A percentile compares a stretch with the other conserved stretches of the same genome.
Conservation (phyloP, 2,888 invertebrate species). For the Drosophila mimetica region DNA sequence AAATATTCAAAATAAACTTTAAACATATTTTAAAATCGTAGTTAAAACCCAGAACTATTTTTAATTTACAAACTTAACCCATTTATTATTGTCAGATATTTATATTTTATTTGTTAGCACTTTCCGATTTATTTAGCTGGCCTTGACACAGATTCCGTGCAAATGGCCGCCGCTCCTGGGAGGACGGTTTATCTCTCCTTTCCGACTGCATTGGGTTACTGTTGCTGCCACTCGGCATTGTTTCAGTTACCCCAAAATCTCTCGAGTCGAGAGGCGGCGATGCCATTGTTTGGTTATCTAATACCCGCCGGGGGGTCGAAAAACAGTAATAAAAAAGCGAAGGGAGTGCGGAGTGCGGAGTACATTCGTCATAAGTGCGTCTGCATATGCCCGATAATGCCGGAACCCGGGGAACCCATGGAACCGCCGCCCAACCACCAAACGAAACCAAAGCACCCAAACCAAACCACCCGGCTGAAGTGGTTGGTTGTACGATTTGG, state of each 20-base stretch:
- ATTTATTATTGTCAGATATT: too few relatives aligned
- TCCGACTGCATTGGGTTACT: background rate
- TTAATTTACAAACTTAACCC: too few relatives aligned
- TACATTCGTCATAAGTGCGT: conserved; percentile 71
- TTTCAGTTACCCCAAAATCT: conserved; percentile 41
- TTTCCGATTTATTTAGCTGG: background rate
- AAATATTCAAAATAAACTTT: too few relatives aligned
- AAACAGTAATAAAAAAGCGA: conserved; percentile 20
- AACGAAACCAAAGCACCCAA: background rate
- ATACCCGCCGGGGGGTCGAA: conserved; percentile 51
- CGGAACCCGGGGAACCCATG: conserved; percentile 1
- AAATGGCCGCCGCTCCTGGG: conserved; percentile 27
- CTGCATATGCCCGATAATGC: conserved; percentile 71
- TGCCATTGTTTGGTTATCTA: conserved; percentile 72
- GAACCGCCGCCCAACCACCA: conserved; percentile 14
- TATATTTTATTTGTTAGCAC: background rate
- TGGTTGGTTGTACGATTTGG: conserved; percentile 72
- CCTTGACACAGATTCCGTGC: conserved; percentile 36
- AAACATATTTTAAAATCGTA: too few relatives aligned
- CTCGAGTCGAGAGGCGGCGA: conserved; percentile 26
- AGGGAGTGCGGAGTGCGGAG: conserved; percentile 34
- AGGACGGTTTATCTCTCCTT: background rate
- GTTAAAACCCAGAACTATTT: too few relatives aligned
- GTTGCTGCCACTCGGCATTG: conserved; percentile 6
- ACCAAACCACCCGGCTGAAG: conserved; percentile 55